Evolutionary conservation across 2,888 invertebrate species (phyloP).

Genomic region (Lamproptera curius): DNA sequence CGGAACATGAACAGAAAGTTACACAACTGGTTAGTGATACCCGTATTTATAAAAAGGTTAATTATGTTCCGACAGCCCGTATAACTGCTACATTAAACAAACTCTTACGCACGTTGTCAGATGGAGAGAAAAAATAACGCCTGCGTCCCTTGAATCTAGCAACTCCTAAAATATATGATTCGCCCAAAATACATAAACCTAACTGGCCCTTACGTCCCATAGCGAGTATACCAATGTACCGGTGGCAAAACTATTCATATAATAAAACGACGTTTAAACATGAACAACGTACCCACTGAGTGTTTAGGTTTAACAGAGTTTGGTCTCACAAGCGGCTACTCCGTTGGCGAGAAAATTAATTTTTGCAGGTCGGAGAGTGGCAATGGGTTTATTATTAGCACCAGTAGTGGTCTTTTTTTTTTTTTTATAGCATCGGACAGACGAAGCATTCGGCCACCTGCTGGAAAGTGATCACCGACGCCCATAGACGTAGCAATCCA

Average conservation of each 20-base stretch:
- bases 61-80: background rate
- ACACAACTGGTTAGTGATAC: background rate
- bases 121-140: background rate
- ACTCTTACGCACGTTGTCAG: background rate
- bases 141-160: background rate
- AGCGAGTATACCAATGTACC: slow-evolving; percentile 11
- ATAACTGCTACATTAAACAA: background rate
- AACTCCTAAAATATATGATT: slow-evolving; percentile 18
- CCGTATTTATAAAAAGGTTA: background rate
- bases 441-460: background rate
- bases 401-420: background rate
- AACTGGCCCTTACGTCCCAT: slow-evolving; percentile 24
- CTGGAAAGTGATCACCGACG: background rate
- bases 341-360: background rate
- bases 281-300: slow-evolving; percentile 1
- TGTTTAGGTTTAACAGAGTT: slow-evolving; percentile 2
- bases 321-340: background rate
- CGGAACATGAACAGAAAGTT: background rate
- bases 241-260: background rate
- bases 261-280: background rate
- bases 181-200: slow-evolving; percentile 24
- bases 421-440: background rate
- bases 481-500: background rate
- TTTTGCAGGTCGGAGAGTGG: background rate
- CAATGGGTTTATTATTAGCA: background rate